Evolutionary conservation across 2,888 invertebrate genomes (phyloP).

Genomic region (Drosophila kokeensis): DNA sequence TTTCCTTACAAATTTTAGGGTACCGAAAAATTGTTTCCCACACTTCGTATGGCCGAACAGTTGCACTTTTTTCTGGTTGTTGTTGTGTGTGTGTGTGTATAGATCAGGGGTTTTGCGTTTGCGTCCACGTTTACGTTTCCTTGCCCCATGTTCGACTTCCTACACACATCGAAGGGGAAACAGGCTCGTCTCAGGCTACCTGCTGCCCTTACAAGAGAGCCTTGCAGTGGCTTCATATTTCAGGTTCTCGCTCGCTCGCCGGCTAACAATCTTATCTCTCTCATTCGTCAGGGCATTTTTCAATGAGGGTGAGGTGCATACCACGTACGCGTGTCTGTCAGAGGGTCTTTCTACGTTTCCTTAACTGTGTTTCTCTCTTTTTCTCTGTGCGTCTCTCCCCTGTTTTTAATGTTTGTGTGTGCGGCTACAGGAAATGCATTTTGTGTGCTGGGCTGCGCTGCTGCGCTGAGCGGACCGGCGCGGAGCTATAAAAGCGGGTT

Average conservation of each 20-base stretch:
- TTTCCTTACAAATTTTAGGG: slow-evolving; percentile 76
- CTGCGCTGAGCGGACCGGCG: slow-evolving; percentile 19
- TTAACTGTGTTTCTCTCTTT: slow-evolving; percentile 43
- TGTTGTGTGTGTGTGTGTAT: slow-evolving; percentile 1
- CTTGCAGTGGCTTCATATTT: slow-evolving; percentile 63
- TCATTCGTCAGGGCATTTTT: slow-evolving; percentile 30
- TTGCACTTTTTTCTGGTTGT: slow-evolving; percentile 63
- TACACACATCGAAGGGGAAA: slow-evolving; percentile 44
- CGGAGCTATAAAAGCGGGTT: slow-evolving; percentile 81
- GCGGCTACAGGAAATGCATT: slow-evolving; percentile 77
- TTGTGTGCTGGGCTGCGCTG: slow-evolving; percentile 56
- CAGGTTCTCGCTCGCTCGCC: slow-evolving; percentile 63
- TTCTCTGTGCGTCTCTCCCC: slow-evolving; percentile 27
- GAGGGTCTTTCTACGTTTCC: slow-evolving; percentile 64
- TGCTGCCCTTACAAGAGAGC: slow-evolving; percentile 59
- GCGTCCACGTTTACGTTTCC: slow-evolving; percentile 55
- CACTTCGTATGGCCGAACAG: slow-evolving; percentile 73
- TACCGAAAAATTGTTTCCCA: slow-evolving; percentile 83
- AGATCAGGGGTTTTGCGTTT: slow-evolving; percentile 45
- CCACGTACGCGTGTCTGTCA: slow-evolving; percentile 68
- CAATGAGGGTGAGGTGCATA: slow-evolving; percentile 72
- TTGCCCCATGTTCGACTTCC: slow-evolving; percentile 44
- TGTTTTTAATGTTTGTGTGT: slow-evolving; percentile 22
- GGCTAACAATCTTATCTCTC: slow-evolving; percentile 48
- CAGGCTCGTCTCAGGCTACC: slow-evolving; percentile 58